A percentile compares a stretch with the other conserved stretches of the same genome.
These are phyloP conservation scores for Pyrrhosoma nymphula DNA, from an alignment of 2,888 invertebrate species.

Conservation along the genomic window DNA sequence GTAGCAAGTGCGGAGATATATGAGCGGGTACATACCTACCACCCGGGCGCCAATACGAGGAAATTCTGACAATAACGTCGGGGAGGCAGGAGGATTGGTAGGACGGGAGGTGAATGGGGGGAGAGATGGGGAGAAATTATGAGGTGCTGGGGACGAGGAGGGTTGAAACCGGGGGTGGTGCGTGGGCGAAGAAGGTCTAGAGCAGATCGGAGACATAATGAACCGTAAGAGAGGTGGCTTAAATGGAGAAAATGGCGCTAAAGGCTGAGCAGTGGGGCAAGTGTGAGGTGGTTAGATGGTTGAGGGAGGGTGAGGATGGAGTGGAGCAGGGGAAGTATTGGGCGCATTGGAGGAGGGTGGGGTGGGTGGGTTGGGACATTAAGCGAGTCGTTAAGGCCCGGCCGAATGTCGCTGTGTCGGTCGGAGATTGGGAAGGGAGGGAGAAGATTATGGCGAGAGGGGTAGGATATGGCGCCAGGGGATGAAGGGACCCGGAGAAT, in stretches of 20 bases:
- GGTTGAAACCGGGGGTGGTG: neutral
- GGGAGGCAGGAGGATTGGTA: neutral
- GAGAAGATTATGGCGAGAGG: neutral
- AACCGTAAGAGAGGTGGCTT: slow-evolving; percentile 28
- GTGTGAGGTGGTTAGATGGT: neutral
- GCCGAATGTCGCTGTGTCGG: neutral
- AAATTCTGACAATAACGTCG: neutral
- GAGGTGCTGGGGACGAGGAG: neutral
- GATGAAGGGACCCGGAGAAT: neutral
- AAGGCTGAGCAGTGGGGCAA: neutral
- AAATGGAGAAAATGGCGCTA: slow-evolving; percentile 16
- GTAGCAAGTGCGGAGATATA: no score
- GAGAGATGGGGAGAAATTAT: neutral
- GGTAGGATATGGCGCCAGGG: neutral
- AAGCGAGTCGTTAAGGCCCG: slow-evolving; percentile 24
- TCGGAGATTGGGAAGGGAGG: neutral
- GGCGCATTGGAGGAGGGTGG: neutral
- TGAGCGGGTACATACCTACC: neutral
- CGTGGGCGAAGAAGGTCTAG: neutral
- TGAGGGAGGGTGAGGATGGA: neutral
- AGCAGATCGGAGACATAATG: slow-evolving; percentile 2
- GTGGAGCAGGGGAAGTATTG: neutral
- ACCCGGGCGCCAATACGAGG: neutral
- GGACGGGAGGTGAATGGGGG: neutral
- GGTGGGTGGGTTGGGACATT: neutral